phyloP scores from a whole-genome alignment of 2,888 invertebrate genomes.

The Geotrupes spiniger region DNA sequence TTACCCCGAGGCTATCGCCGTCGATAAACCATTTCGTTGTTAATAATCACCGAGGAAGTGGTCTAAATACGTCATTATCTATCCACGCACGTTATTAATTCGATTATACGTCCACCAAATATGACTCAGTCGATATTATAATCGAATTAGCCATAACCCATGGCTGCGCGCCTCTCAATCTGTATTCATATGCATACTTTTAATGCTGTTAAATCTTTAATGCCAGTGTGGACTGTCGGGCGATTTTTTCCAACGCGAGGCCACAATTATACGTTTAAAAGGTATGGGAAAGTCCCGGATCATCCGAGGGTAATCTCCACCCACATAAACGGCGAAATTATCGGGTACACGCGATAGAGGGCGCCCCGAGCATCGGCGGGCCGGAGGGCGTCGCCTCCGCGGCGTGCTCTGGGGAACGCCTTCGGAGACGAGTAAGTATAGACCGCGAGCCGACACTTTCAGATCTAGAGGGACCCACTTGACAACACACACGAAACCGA shows the following conservation, averaged over 20 bases:
- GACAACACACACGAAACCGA: neutral
- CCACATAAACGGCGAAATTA: conserved; percentile 47
- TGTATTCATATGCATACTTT: neutral
- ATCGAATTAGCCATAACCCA: conserved; percentile 3
- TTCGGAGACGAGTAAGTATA: conserved; percentile 49
- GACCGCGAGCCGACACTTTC: conserved; percentile 36
- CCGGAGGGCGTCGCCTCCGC: conserved; percentile 43
- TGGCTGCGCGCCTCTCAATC: neutral
- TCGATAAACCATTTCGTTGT: too few species aligned
- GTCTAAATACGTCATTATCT: too few species aligned
- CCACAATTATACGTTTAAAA: conserved; percentile 23
- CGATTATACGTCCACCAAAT: too few species aligned
- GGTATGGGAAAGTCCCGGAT: conserved; percentile 20
- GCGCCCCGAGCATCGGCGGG: conserved; percentile 45
- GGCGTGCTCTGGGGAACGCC: conserved; percentile 45
- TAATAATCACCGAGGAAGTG: too few species aligned
- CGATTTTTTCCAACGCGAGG: conserved; percentile 4
- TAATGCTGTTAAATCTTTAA: conserved; percentile 7
- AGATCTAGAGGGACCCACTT: neutral
- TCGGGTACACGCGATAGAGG: conserved; percentile 42
- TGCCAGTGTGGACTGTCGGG: conserved; percentile 3
- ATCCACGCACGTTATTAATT: too few species aligned
- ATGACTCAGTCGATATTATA: conserved; percentile 1
- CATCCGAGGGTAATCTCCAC: conserved; percentile 34
- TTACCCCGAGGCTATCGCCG: too few species aligned